phyloP scores from a whole-genome alignment of 2,113 vertebrate species.

The Illadopsis cleaveri region DNA sequence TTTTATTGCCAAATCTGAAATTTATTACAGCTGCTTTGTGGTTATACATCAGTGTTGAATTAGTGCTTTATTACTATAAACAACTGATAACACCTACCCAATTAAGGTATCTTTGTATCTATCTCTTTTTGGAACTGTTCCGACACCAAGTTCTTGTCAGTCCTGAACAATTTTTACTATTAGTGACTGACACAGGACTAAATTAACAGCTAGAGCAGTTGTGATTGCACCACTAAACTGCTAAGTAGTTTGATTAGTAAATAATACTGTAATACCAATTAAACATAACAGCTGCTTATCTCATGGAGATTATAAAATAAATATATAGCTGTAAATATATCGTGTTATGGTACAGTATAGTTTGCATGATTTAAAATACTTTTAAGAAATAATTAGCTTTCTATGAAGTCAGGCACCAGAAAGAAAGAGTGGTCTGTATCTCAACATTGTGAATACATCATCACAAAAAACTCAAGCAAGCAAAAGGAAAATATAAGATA shows the following conservation, averaged over 20 bases:
- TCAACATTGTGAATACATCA: not conserved
- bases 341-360: not conserved
- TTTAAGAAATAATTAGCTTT: not conserved
- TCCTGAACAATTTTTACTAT: not conserved
- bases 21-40: conserved; percentile 31
- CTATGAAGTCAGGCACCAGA: not conserved
- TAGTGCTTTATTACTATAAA: conserved; percentile 63
- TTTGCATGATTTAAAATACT: not conserved
- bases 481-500: not conserved
- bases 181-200: conserved; percentile 5
- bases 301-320: conserved; percentile 1
- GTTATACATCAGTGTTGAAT: conserved; percentile 8
- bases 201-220: conserved; percentile 51
- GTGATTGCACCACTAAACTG: not conserved
- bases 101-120: conserved; percentile 33
- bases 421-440: not conserved
- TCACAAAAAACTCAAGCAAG: not conserved
- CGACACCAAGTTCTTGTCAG: not conserved
- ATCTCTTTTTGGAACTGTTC: conserved; percentile 26
- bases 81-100: conserved; percentile 23
- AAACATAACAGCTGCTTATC: conserved; percentile 20
- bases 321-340: not conserved
- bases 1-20: conserved; percentile 50
- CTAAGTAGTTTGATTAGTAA: not conserved
- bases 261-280: not conserved